Evolutionary conservation across 2,888 invertebrate species (phyloP), one percentile per base, ranked within the genome.

Genomic region (Dicycla oo): DNA sequence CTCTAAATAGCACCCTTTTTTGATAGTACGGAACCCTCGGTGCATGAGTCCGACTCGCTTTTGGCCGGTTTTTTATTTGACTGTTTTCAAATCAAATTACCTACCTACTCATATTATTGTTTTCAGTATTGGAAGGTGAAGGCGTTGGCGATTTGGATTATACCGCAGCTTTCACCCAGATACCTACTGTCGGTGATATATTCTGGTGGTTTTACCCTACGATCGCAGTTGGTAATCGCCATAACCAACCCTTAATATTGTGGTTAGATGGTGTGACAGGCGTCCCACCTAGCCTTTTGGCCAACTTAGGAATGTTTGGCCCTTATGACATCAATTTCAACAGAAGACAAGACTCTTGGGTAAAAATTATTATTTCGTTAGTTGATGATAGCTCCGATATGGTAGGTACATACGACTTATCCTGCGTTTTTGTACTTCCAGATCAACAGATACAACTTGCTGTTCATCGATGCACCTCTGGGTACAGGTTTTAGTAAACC

Each of bases 211-310:
- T 99, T 69, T 98, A 98, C 90, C 97, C 97, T 78, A 97, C 97
- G 10, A 96, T 97, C 0, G 96, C 97, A 0, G 91, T 95, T n/a
- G 56, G 69, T 20, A 68, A 34, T 34, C 23, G 67, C 3, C 23
- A 56, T 10, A 94, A 96, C 78, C 96, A 96, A 57, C 99, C 99
- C 0, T 90, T 98, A 45, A 94, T 98, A 20, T 96, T 99, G 66
- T 99, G 99, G 98, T 94, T 99, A n/a, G 97, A 98, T 95, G 99
- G 99, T 49, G 98, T 98, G 0, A 98, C 98, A 0, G 98, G 97
- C 10, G 96, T 97, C 0, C 97, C 98, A 0, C 97, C 98, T 0
- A 97, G 98, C n/a, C 97, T 98, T 10, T 97, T 97, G 89, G 99
- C 99, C 23, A 99, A 99, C 90, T 98, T 99, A 88, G 97, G 97